phyloP scores from a whole-genome alignment of 2,888 invertebrate species.

The Thereva nobilitata region DNA sequence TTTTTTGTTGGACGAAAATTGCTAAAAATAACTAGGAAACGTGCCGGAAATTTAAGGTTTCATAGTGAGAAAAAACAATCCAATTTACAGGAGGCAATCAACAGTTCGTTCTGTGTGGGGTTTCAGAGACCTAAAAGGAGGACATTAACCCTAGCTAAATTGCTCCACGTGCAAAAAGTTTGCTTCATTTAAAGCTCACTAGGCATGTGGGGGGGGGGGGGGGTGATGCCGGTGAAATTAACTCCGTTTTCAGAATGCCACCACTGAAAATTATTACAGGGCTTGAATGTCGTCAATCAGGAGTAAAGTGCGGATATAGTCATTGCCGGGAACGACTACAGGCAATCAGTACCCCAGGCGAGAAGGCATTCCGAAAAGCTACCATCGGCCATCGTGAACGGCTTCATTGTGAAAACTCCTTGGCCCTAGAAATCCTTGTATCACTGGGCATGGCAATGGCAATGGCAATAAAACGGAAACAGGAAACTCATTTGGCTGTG shows the following conservation, averaged over 20 bases:
- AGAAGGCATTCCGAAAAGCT: not conserved
- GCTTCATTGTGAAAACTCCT: too few species aligned
- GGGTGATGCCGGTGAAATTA: constrained; percentile 8
- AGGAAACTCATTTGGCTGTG: constrained; percentile 39
- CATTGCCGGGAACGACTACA: constrained; percentile 29
- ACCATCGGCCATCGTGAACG: too few species aligned
- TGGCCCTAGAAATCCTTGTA: too few species aligned
- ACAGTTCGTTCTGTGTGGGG: too few species aligned
- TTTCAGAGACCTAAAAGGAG: too few species aligned
- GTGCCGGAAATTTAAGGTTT: not conserved
- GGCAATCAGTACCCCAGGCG: constrained; percentile 16
- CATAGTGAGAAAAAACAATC: too few species aligned
- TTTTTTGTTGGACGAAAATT: too few species aligned
- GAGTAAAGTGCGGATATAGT: constrained; percentile 30
- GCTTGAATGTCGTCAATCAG: constrained; percentile 31
- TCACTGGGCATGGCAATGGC: constrained; percentile 6
- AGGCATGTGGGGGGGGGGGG: too few species aligned
- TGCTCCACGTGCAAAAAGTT: too few species aligned
- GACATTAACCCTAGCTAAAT: too few species aligned
- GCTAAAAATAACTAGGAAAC: not conserved
- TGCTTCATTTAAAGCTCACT: too few species aligned
- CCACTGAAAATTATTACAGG: constrained; percentile 31
- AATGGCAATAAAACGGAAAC: constrained; percentile 28
- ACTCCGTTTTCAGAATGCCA: constrained; percentile 25
- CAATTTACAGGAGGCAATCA: too few species aligned